These are phyloP conservation scores for Scaptodrosophila latifasciaeformis DNA, from an alignment of 2,888 invertebrate genomes.

Conservation along the genomic window DNA sequence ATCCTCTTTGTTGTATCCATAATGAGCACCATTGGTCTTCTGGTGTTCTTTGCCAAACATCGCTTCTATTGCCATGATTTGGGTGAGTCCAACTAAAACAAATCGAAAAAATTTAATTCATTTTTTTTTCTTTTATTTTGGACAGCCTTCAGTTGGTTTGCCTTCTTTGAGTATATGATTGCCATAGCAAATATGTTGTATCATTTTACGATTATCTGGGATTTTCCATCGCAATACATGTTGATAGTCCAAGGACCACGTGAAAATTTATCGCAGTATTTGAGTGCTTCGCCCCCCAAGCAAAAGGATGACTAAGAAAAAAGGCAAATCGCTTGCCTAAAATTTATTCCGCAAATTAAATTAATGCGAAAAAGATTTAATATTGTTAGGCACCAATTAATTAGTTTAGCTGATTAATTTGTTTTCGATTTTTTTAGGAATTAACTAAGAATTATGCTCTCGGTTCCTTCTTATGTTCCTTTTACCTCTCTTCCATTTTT, in stretches of 20 bases:
- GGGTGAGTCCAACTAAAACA: conserved; percentile 79
- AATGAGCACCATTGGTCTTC: conserved; percentile 86
- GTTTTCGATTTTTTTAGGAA: no score
- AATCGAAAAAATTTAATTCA: conserved; percentile 12
- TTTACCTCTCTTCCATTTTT: no score
- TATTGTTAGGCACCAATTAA: no score
- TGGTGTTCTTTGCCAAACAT: conserved; percentile 92
- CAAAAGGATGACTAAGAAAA: conserved; percentile 42
- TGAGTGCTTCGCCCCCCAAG: conserved; percentile 34
- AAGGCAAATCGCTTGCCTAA: background rate
- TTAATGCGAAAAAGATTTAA: no score
- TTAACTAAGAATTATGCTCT: no score
- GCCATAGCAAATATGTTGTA: conserved; percentile 95
- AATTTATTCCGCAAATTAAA: no score
- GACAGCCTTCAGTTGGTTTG: conserved; percentile 96
- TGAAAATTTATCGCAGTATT: conserved; percentile 69
- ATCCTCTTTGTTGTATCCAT: conserved; percentile 85
- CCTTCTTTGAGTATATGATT: conserved; percentile 93
- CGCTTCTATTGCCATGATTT: conserved; percentile 91
- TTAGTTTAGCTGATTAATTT: no score
- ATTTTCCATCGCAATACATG: conserved; percentile 89
- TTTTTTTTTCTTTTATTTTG: no score
- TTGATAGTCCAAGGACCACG: conserved; percentile 81
- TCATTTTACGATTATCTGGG: conserved; percentile 89
- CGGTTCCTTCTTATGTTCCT: no score